These are phyloP conservation scores for Tupaia tana DNA, from an alignment of 2,113 vertebrate genomes.

Conservation along the genomic window DNA sequence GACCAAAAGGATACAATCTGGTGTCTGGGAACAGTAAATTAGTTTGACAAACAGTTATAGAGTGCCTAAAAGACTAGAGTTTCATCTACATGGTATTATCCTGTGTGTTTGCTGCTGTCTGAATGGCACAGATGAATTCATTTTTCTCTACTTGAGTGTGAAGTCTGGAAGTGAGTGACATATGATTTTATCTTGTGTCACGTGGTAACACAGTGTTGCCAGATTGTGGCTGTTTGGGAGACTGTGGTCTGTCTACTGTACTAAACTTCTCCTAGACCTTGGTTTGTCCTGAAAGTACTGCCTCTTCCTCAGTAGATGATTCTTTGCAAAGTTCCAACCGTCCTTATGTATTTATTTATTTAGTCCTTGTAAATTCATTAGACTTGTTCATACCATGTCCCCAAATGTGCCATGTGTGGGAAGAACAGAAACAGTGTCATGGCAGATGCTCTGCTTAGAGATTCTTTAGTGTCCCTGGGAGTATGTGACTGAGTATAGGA, in stretches of 20 bases:
- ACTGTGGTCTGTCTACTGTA: not conserved
- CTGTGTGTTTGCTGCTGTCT: not conserved
- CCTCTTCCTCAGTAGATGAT: not conserved
- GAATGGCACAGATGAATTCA: not conserved
- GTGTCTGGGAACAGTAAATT: constrained; percentile 27
- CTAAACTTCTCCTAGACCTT: not conserved
- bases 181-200: not conserved
- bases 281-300: too few relatives aligned
- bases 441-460: not conserved
- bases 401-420: not conserved
- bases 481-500: not conserved
- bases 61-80: not conserved
- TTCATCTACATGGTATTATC: not conserved
- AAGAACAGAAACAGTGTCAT: constrained; percentile 2
- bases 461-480: not conserved
- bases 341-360: not conserved
- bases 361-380: not conserved
- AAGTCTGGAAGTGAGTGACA: not conserved
- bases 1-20: constrained; percentile 1
- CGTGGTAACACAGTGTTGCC: not conserved
- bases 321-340: not conserved
- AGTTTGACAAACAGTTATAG: constrained; percentile 10
- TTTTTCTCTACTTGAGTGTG: not conserved
- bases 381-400: not conserved
- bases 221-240: not conserved